Evolutionary conservation across 2,888 invertebrate genomes (phyloP).

Genomic region (Abrostola triplasia): DNA sequence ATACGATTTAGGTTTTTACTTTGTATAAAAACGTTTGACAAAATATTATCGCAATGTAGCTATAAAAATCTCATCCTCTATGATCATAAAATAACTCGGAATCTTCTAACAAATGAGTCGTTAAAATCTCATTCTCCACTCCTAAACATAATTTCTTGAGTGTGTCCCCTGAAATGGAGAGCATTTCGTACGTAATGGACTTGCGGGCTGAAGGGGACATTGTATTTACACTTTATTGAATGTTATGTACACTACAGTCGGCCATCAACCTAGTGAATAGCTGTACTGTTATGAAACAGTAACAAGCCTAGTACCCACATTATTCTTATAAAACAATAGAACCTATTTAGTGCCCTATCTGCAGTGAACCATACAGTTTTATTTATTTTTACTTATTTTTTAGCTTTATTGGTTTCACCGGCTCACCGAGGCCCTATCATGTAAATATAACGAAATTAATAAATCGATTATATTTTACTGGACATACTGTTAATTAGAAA

Average conservation of each 20-base stretch:
- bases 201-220: conserved; percentile 40
- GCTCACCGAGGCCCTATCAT: no score
- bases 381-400: no score
- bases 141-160: conserved; percentile 64
- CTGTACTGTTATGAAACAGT: conserved; percentile 29
- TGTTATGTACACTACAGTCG: conserved; percentile 18
- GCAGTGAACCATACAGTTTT: no score
- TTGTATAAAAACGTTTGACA: conserved; percentile 40
- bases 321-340: no score
- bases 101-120: conserved; percentile 65
- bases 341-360: no score
- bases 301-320: conserved; percentile 9
- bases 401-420: no score
- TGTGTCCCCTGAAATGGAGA: conserved; percentile 63
- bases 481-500: no score
- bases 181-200: conserved; percentile 64
- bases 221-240: conserved; percentile 35
- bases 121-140: conserved; percentile 69
- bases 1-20: conserved; percentile 37
- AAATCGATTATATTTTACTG: no score
- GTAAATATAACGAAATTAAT: no score
- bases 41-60: conserved; percentile 40
- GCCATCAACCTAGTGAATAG: conserved; percentile 24
- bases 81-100: conserved; percentile 50
- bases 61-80: conserved; percentile 46